phyloP scores from a whole-genome alignment of 2,888 invertebrate genomes.

The Mermis nigrescens region DNA sequence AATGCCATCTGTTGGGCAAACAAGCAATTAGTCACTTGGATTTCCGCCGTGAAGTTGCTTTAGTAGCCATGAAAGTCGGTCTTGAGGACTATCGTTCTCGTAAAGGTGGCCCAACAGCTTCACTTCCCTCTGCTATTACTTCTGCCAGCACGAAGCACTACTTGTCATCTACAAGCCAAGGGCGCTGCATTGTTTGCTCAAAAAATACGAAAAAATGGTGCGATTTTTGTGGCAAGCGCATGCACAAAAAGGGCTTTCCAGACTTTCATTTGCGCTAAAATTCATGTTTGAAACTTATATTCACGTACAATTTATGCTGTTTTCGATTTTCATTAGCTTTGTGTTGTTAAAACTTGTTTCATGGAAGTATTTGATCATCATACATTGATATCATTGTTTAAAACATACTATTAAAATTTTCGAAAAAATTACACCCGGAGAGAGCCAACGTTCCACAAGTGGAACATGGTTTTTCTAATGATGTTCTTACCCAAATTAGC shows the following conservation, averaged over 20 bases:
- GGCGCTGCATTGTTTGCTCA: background rate
- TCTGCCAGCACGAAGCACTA: background rate
- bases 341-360: no score
- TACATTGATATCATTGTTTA: no score
- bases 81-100: background rate
- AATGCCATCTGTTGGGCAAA: background rate
- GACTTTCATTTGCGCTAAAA: no score
- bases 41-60: background rate
- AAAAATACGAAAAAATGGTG: background rate
- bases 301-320: no score
- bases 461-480: no score
- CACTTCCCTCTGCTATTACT: background rate
- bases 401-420: no score
- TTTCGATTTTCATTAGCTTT: no score
- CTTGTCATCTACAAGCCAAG: background rate
- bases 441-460: no score
- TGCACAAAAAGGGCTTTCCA: background rate
- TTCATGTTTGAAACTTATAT: no score
- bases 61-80: background rate
- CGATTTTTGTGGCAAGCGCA: background rate
- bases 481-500: no score
- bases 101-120: background rate
- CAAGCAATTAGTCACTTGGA: background rate
- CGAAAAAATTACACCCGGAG: no score
- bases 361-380: no score